Evolutionary conservation across 1,140 invertebrate species (phyloP).

Genomic region (Arion vulgaris): DNA sequence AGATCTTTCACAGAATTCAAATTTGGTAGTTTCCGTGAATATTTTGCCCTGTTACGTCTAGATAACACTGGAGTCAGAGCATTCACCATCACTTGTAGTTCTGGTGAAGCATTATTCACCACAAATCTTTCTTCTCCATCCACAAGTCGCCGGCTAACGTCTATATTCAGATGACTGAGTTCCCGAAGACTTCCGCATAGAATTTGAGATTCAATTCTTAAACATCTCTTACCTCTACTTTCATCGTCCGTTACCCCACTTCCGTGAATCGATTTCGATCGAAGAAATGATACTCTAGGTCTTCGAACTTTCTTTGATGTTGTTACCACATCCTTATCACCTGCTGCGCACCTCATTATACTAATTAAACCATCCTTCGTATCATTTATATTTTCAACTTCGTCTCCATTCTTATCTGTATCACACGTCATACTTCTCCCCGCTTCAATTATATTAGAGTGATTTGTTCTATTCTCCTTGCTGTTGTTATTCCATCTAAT

Average conservation of each 20-base stretch:
- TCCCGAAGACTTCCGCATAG: conserved; percentile 30
- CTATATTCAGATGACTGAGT: conserved; percentile 30
- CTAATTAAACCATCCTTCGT: too few relatives aligned
- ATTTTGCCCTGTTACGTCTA: conserved; percentile 42
- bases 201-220: background rate
- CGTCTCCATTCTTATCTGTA: too few relatives aligned
- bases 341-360: too few relatives aligned
- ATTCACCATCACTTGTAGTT: conserved; percentile 64
- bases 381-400: too few relatives aligned
- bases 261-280: conserved; percentile 27
- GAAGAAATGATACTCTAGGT: background rate
- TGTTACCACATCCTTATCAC: background rate
- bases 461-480: background rate
- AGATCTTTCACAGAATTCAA: background rate
- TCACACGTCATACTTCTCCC: too few relatives aligned
- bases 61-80: conserved; percentile 61
- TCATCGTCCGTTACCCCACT: background rate
- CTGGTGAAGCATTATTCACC: conserved; percentile 47
- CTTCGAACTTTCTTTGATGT: background rate
- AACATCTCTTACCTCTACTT: background rate
- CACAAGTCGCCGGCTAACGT: conserved; percentile 33
- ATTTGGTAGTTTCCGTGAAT: background rate
- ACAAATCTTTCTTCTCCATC: conserved; percentile 16
- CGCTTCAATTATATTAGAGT: too few relatives aligned
- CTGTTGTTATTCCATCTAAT: background rate